Conservation (phyloP, 2,797 vertebrate species). For the Aulostomus chinensis region DNA sequence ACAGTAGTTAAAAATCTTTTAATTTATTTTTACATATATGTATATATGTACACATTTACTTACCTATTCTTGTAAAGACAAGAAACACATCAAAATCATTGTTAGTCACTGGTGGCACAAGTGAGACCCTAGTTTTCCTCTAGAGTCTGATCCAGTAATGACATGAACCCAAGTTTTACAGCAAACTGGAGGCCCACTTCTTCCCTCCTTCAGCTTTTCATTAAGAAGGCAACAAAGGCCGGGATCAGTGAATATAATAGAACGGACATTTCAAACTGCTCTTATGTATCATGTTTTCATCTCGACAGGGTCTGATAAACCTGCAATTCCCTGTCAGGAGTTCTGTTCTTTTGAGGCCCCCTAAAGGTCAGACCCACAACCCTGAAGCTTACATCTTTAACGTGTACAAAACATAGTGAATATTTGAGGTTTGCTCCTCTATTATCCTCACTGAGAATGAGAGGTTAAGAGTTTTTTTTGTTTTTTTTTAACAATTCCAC, state of each 20-base stretch:
- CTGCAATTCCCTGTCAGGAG: neutral
- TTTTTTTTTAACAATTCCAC: slow-evolving; percentile 21
- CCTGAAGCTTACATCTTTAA: slow-evolving; percentile 11
- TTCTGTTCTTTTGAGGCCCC: slow-evolving; percentile 5
- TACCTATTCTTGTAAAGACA: slow-evolving; percentile 73
- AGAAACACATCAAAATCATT: slow-evolving; percentile 68
- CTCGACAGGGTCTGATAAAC: slow-evolving; percentile 16
- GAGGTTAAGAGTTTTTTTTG: slow-evolving; percentile 8
- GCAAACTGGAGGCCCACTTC: slow-evolving; percentile 18
- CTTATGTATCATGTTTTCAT: slow-evolving; percentile 4
- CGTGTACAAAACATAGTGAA: slow-evolving; percentile 34
- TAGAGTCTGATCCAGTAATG: slow-evolving; percentile 21
- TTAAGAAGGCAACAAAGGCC: slow-evolving; percentile 16
- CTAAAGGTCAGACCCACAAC: slow-evolving; percentile 15
- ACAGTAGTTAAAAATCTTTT: slow-evolving; percentile 85
- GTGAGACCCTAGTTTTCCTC: slow-evolving; percentile 34
- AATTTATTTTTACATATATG: slow-evolving; percentile 87
- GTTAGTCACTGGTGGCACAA: slow-evolving; percentile 70
- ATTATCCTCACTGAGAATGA: slow-evolving; percentile 16
- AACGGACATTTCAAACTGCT: slow-evolving; percentile 5
- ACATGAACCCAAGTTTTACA: slow-evolving; percentile 24
- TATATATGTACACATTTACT: slow-evolving; percentile 84
- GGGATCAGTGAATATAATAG: slow-evolving; percentile 17
- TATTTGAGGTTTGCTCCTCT: slow-evolving; percentile 23
- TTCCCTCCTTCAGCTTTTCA: slow-evolving; percentile 13